Base-by-base conservation (phyloP, 2,888 invertebrate genomes). In the Chymomyza caudatula region DNA sequence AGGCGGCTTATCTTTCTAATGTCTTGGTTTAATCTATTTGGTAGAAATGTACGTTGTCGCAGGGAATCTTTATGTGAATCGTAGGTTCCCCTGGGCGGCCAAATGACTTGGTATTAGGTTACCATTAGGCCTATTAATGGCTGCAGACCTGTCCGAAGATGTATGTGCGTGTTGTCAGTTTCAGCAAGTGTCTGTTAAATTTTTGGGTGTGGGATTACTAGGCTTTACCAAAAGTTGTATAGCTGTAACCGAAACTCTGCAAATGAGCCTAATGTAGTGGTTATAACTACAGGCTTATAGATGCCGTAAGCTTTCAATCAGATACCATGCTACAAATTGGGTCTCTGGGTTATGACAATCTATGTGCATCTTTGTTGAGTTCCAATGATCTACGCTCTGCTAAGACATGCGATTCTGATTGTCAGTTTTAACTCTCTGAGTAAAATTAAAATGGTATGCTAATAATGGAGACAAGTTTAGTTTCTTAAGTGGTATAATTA, bases 121-220 rank as follows among this genome's bases (percentile, higher is more conserved):
- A 51, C 51, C 51, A 51, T 51, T 51, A 51, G 22, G 51, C 20
- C 51, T 51, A 51, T 51, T 22, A 51, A 51, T 19, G 47, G 47
- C 47, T 17, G 17, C 2, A 47, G 47, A 47, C 3, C 47, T 47
- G 17, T 15, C 3, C 47, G n/a, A 17, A 51, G 22, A 51, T 51
- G 1, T 8, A 51, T 19, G 51, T 19, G 15, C 51, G 51, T 19
- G 13, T 20, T 13, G 51, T 51, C 22, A 20, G 15, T 19, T 19
- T 13, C 5, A 8, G 51, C 51, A 37, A 37, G 29, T 37, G 29
- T 37, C 29, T 37, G n/a, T n/a, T n/a, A n/a, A 37, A 37, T 37
- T 37, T 8, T 3, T 11, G 29, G 29, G 29, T 11, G 29, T 37
- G 29, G 29, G 11, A 37, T 13, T 11, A 2, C 11, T 2, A n/a